phyloP scores from a whole-genome alignment of 2,888 invertebrate species.

The Sphecodes monilicornis region DNA sequence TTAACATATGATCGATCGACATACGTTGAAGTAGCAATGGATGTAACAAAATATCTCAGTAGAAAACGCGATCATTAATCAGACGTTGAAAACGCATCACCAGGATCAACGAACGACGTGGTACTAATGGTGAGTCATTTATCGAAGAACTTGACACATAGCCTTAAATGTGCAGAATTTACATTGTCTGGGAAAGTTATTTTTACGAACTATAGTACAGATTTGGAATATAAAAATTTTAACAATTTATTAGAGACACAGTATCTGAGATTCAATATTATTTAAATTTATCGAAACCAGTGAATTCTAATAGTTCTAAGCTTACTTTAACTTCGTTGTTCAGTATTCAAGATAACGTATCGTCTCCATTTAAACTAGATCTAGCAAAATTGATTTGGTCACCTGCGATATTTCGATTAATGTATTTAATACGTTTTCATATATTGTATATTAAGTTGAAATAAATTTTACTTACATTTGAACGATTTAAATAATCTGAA shows the following conservation, averaged over 20 bases:
- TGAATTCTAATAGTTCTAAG: not conserved
- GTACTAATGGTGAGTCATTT: not conserved
- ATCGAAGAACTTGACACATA: not conserved
- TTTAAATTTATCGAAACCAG: not conserved
- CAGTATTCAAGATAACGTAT: too few species aligned
- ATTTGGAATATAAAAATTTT: not conserved
- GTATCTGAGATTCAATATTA: not conserved
- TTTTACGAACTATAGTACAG: not conserved
- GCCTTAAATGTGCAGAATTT: not conserved
- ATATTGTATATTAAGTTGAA: too few species aligned
- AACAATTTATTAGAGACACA: not conserved
- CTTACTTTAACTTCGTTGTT: not conserved
- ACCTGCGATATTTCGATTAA: too few species aligned
- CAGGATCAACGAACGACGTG: not conserved
- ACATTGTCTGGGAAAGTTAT: not conserved
- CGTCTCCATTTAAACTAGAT: too few species aligned
- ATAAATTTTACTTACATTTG: too few species aligned
- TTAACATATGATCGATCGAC: too few species aligned
- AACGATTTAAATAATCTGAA: too few species aligned
- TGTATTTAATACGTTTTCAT: too few species aligned
- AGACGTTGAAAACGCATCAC: slow-evolving; percentile 6
- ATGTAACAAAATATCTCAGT: slow-evolving; percentile 13
- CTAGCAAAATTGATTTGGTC: too few species aligned
- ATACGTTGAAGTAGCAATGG: not conserved
- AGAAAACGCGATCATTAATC: slow-evolving; percentile 23